phyloP scores from a whole-genome alignment of 1,140 invertebrate genomes.

The Adoxophyes honmai region DNA sequence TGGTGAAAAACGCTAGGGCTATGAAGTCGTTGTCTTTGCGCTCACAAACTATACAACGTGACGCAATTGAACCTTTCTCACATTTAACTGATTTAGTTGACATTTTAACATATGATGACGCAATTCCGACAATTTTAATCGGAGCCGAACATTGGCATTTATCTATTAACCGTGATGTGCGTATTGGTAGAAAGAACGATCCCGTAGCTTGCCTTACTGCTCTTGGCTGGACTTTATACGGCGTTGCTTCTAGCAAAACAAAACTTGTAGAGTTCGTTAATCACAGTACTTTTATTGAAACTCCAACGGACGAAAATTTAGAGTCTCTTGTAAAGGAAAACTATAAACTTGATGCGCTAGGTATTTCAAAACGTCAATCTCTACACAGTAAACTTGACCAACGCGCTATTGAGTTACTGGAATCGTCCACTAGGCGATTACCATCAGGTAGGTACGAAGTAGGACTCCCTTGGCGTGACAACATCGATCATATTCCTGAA shows the following conservation, averaged over 20 bases:
- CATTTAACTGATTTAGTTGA: conserved; percentile 16
- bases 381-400: background rate
- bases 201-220: conserved; percentile 22
- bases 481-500: conserved; percentile 18
- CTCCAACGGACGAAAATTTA: background rate
- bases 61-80: background rate
- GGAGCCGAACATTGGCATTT: conserved; percentile 25
- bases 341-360: conserved; percentile 26
- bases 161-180: conserved; percentile 15
- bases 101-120: conserved; percentile 9
- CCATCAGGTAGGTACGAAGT: conserved; percentile 19
- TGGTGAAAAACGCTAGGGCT: conserved; percentile 15
- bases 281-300: background rate
- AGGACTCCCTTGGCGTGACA: conserved; percentile 23
- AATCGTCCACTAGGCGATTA: conserved; percentile 12
- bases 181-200: conserved; percentile 14
- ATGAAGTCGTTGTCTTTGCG: conserved; percentile 10
- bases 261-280: conserved; percentile 18
- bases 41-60: conserved; percentile 3
- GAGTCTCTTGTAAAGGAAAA: conserved; percentile 18
- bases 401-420: conserved; percentile 16
- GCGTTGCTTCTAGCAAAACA: conserved; percentile 1
- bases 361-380: conserved; percentile 14
- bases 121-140: conserved; percentile 21
- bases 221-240: conserved; percentile 26